Conservation (phyloP, 1,140 invertebrate genomes). For the Metaphire vulgaris region DNA sequence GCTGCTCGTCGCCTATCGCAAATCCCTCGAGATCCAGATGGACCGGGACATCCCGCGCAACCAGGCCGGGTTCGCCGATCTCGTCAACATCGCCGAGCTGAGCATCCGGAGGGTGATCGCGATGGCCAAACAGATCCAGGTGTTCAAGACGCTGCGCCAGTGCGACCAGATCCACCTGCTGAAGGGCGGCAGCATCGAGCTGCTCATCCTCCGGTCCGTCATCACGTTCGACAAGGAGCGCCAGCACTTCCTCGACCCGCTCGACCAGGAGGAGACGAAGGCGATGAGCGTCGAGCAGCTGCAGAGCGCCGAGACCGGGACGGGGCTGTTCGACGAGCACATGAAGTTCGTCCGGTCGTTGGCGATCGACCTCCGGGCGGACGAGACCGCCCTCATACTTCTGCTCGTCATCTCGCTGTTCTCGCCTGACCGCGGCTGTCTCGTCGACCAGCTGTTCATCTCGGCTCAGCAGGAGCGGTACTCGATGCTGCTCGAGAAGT, state of each 20-base stretch:
- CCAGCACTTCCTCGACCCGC: slow-evolving; percentile 49
- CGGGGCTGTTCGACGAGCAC: too few species aligned
- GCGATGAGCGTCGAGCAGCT: slow-evolving; percentile 46
- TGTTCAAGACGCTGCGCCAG: slow-evolving; percentile 50
- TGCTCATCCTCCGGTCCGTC: slow-evolving; percentile 54
- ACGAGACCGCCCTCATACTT: slow-evolving; percentile 55
- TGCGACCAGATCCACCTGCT: slow-evolving; percentile 54
- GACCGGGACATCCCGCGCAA: slow-evolving; percentile 12
- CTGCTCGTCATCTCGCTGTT: slow-evolving; percentile 55
- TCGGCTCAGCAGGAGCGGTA: slow-evolving; percentile 54
- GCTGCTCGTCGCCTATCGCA: slow-evolving; percentile 44
- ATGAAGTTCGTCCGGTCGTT: slow-evolving; percentile 52
- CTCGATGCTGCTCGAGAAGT: slow-evolving; percentile 52
- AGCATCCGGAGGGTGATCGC: slow-evolving; percentile 51
- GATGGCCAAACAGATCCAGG: slow-evolving; percentile 52
- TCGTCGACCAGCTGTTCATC: slow-evolving; percentile 35
- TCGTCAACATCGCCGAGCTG: too few species aligned
- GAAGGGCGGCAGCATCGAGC: slow-evolving; percentile 52
- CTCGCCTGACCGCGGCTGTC: slow-evolving; percentile 50
- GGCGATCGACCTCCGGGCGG: slow-evolving; percentile 51
- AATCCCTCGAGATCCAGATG: slow-evolving; percentile 43
- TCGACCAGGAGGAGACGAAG: slow-evolving; percentile 46
- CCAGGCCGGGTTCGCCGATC: too few species aligned
- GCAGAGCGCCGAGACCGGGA: slow-evolving; percentile 34
- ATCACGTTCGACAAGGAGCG: slow-evolving; percentile 47